Evolutionary conservation across 2,888 invertebrate species (phyloP).

Genomic region (Nysson spinosus): DNA sequence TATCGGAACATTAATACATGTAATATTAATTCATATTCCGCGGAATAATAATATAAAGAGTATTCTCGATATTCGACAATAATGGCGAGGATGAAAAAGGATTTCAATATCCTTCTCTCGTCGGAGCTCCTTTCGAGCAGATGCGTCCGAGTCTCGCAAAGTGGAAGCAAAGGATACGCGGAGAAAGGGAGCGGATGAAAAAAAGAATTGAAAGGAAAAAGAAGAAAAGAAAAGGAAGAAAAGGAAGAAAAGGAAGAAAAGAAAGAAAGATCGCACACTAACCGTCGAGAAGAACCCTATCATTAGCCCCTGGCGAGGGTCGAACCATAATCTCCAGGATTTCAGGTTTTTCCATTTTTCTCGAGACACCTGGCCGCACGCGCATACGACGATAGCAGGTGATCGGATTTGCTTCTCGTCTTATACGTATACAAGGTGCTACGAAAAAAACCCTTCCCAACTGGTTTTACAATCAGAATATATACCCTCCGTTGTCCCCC

Average conservation of each 20-base stretch:
- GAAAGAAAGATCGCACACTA: slow-evolving; percentile 14
- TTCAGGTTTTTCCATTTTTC: slow-evolving; percentile 55
- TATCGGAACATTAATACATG: no score
- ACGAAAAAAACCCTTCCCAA: background rate
- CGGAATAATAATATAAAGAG: no score
- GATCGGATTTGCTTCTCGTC: slow-evolving; percentile 51
- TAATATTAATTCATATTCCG: no score
- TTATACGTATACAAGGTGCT: slow-evolving; percentile 19
- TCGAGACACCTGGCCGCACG: slow-evolving; percentile 58
- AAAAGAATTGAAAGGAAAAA: slow-evolving; percentile 3
- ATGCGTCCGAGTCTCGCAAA: slow-evolving; percentile 11
- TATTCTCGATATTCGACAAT: no score
- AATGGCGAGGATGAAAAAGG: background rate
- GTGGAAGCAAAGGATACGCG: background rate
- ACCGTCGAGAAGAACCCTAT: slow-evolving; percentile 39
- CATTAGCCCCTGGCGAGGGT: slow-evolving; percentile 47
- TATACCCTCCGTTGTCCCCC: background rate
- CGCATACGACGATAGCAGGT: slow-evolving; percentile 53
- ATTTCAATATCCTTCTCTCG: slow-evolving; percentile 4
- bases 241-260: background rate
- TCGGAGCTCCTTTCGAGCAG: slow-evolving; percentile 13
- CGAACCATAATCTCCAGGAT: slow-evolving; percentile 47
- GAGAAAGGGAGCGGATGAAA: background rate
- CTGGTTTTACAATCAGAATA: slow-evolving; percentile 7
- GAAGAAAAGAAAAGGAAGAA: background rate